Base-by-base conservation (phyloP, 2,888 invertebrate species). In the Periphyllus acericola region DNA sequence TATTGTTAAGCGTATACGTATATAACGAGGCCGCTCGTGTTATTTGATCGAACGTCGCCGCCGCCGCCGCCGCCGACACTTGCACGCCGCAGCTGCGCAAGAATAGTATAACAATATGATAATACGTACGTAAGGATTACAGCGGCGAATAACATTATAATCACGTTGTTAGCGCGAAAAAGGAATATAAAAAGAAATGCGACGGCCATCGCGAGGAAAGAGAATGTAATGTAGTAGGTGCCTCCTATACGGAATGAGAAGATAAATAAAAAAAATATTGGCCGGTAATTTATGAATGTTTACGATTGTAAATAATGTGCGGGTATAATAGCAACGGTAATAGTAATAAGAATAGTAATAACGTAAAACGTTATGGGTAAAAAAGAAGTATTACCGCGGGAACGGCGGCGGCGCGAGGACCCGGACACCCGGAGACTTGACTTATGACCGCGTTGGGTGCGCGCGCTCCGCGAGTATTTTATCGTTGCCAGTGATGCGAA, bases 231-330 rank as follows among this genome's bases (percentile, higher is more conserved):
- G 6, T 72, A 34, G 6, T 9, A 46, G 9, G 29, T 32, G 11
- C 6, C 0, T 19, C 32, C 3, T n/a, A 17, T 21, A 0, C 36
- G 1, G 14, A 75, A 40, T 4, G 4, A 9, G 34, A 8, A 34
- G 29, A 72, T 52, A 72, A 80, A 14, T n/a, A 55, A 52, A 72
- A n/a, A n/a, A 79, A 86, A 81, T 75, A 81, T 81, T 40, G 55
- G 72, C 55, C 40, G 55, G 80, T 81, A 87, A 87, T 80, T 87
- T 87, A 81, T 87, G 11, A n/a, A 74, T 87, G 86, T 87, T 81
- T 87, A 87, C 81, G 80, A 75, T 74, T 81, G 87, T 87, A 87
- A 87, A 87, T 81, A 81, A 87, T 78, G 78, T 78, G 78, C 78
- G 1, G 1, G n/a, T 75, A 34, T 60, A 11, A 80, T 19, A 40